Percentiles rank a stretch among this genome's conserved stretches.
phyloP scores from a whole-genome alignment of 1,140 invertebrate species.

The Drosophila ananassae region DNA sequence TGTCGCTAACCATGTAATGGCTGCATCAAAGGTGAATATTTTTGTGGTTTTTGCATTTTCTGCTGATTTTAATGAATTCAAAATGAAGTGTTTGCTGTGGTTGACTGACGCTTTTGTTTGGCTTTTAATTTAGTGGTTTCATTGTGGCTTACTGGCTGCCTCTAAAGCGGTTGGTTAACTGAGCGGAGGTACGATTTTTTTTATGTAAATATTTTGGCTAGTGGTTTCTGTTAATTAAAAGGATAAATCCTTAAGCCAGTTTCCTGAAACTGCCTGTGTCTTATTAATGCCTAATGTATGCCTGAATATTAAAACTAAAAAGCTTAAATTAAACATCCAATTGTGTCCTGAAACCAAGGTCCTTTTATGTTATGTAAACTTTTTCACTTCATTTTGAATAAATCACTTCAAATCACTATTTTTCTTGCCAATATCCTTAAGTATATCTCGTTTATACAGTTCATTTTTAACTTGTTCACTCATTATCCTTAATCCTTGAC shows the following conservation, averaged over 20 bases:
- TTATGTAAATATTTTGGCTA: background rate
- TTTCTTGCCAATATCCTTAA: slow-evolving; percentile 10
- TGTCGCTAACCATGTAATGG: slow-evolving; percentile 17
- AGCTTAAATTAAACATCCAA: background rate
- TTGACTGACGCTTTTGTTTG: slow-evolving; percentile 42
- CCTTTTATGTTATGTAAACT: background rate
- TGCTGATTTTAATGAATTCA: slow-evolving; percentile 35
- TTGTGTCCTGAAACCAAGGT: background rate
- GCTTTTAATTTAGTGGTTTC: slow-evolving; percentile 45
- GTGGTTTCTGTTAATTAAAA: slow-evolving; percentile 1
- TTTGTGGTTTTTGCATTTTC: slow-evolving; percentile 18
- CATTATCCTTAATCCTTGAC: slow-evolving; percentile 63
- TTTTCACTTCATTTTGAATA: background rate
- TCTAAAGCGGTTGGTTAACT: slow-evolving; percentile 15
- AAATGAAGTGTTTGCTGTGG: slow-evolving; percentile 67
- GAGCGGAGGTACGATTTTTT: slow-evolving; percentile 7
- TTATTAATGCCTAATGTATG: no score
- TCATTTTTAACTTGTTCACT: slow-evolving; percentile 18
- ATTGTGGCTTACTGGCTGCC: slow-evolving; percentile 9
- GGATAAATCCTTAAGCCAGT: background rate
- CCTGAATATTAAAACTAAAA: no score
- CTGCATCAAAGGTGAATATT: slow-evolving; percentile 17
- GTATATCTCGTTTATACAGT: slow-evolving; percentile 25
- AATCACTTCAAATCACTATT: slow-evolving; percentile 13
- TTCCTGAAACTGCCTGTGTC: background rate